Conservation (phyloP, 2,888 invertebrate genomes). For the Baccha elongata region DNA sequence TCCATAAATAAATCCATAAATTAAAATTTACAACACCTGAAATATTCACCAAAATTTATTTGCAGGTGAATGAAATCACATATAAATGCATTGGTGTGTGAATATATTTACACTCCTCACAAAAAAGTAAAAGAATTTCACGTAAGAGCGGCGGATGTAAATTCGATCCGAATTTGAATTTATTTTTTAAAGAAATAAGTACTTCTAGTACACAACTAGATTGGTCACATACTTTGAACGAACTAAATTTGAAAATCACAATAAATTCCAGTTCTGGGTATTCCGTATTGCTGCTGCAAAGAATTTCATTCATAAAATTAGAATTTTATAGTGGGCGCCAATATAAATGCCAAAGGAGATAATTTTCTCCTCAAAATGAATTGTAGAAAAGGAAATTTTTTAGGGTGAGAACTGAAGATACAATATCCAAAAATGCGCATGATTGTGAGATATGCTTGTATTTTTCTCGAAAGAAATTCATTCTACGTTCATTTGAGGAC, state of each 20-base stretch:
- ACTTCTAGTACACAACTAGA: conserved; percentile 30
- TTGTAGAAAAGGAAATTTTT: conserved; percentile 23
- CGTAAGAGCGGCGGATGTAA: not conserved
- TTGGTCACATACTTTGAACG: conserved; percentile 44
- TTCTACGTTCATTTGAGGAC: not conserved
- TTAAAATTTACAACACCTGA: not conserved
- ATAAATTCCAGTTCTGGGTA: not conserved
- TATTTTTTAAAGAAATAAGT: not conserved
- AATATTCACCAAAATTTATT: not conserved
- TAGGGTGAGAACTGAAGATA: not conserved
- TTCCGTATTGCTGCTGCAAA: not conserved
- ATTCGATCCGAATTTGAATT: not conserved
- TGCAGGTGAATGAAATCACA: not conserved
- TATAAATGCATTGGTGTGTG: no score
- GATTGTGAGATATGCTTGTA: conserved; percentile 9
- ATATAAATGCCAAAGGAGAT: conserved; percentile 2
- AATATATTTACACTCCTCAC: not conserved
- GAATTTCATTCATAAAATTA: conserved; percentile 19
- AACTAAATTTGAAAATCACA: conserved; percentile 24
- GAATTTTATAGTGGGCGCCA: not conserved
- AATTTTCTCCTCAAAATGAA: conserved; percentile 3
- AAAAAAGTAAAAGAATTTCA: not conserved
- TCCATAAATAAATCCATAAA: not conserved
- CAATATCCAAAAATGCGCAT: conserved; percentile 10
- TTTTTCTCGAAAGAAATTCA: conserved; percentile 9